Evolutionary conservation across 64 coral and sea anemone species (phyloP).

Genomic region (Pocillopora damicornis): DNA sequence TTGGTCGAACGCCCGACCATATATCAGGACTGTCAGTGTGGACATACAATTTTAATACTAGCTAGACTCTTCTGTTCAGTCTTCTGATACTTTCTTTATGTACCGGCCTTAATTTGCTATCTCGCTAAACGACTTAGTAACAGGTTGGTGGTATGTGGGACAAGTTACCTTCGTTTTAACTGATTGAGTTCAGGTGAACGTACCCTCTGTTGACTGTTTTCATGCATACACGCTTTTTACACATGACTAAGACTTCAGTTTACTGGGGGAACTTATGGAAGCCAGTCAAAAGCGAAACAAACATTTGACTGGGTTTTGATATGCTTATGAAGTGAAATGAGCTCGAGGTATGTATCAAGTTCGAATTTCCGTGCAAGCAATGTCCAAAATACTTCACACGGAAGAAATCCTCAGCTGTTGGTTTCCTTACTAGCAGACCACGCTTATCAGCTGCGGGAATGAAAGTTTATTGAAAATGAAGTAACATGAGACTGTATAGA

Average conservation of each 20-base stretch:
- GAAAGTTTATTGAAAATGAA: too few relatives aligned
- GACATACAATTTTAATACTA: too few relatives aligned
- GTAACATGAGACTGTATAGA: too few relatives aligned
- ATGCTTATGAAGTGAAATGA: neutral
- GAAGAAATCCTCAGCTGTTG: neutral
- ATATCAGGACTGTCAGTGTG: too few relatives aligned
- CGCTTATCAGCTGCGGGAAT: neutral
- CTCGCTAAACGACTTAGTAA: too few relatives aligned
- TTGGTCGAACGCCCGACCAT: too few relatives aligned
- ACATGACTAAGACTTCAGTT: neutral
- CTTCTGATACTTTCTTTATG: too few relatives aligned
- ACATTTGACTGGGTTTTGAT: slow-evolving; percentile 1
- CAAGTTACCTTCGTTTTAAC: too few relatives aligned
- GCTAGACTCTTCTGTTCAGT: too few relatives aligned
- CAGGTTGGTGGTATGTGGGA: too few relatives aligned
- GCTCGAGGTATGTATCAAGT: neutral
- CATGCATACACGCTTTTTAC: neutral
- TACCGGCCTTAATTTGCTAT: too few relatives aligned
- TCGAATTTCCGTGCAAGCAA: neutral
- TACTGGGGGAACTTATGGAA: neutral
- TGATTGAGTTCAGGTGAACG: neutral
- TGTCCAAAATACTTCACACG: neutral
- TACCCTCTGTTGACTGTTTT: neutral
- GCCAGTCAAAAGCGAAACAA: neutral
- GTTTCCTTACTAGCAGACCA: neutral